Conservation (phyloP, 2,888 invertebrate genomes). For the Dermolepida albohirtum region DNA sequence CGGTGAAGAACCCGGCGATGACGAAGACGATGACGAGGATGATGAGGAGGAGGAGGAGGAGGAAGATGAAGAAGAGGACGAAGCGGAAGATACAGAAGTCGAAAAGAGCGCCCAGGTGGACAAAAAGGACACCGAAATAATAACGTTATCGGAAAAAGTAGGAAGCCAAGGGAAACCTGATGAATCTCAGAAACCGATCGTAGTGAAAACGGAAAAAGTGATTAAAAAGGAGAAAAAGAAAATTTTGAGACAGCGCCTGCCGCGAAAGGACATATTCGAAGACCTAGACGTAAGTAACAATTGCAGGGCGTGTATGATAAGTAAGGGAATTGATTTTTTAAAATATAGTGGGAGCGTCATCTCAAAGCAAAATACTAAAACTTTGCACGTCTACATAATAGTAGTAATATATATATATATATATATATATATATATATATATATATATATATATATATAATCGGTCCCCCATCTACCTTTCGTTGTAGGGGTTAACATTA, state of each 20-base stretch:
- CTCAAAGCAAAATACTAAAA: no score
- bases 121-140: slow-evolving; percentile 66
- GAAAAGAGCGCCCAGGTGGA: slow-evolving; percentile 44
- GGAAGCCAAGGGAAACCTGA: slow-evolving; percentile 59
- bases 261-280: slow-evolving; percentile 69
- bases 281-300: slow-evolving; percentile 70
- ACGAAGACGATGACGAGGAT: slow-evolving; percentile 71
- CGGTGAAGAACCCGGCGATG: slow-evolving; percentile 86
- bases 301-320: no score
- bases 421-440: no score
- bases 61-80: slow-evolving; percentile 59
- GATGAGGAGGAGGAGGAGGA: slow-evolving; percentile 66
- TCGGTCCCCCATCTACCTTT: no score
- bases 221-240: slow-evolving; percentile 59
- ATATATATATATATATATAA: no score
- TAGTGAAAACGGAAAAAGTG: slow-evolving; percentile 44
- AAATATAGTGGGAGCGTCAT: no score
- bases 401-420: no score
- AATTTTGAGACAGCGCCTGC: slow-evolving; percentile 56
- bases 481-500: no score
- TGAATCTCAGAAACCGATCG: slow-evolving; percentile 54
- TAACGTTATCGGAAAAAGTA: slow-evolving; percentile 49
- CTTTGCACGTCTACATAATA: no score
- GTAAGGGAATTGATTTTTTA: no score
- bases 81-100: slow-evolving; percentile 36